Evolutionary conservation across 2,797 vertebrate genomes (phyloP).

Genomic region (Protosalanx chinensis): DNA sequence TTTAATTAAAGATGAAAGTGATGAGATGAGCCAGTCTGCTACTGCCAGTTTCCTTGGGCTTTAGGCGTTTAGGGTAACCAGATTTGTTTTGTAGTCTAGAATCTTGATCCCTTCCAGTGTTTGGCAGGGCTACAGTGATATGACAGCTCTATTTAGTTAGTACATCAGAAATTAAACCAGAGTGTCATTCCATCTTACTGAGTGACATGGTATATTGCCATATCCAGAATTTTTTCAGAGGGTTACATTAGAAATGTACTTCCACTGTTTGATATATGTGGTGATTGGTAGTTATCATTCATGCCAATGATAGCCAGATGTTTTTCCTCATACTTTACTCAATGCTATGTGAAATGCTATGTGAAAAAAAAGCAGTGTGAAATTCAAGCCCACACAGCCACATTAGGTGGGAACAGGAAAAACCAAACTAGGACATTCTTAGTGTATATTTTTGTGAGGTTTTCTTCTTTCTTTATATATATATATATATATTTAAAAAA

Average conservation of each 20-base stretch:
- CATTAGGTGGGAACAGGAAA: neutral
- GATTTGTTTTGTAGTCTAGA: neutral
- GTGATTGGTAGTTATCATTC: too few relatives aligned
- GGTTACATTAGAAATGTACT: conserved; percentile 46
- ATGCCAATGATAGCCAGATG: too few relatives aligned
- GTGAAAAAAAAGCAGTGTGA: too few relatives aligned
- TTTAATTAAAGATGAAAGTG: conserved; percentile 23
- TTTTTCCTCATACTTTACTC: too few relatives aligned
- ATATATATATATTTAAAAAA: too few relatives aligned
- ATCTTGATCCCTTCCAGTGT: too few relatives aligned
- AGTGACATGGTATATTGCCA: conserved; percentile 52
- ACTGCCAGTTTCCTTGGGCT: conserved; percentile 28
- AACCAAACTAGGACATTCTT: neutral
- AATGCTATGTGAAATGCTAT: too few relatives aligned
- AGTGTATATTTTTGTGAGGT: neutral
- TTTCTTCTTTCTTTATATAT: too few relatives aligned
- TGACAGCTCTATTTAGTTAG: conserved; percentile 66
- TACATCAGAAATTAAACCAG: conserved; percentile 62
- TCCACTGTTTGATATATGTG: neutral
- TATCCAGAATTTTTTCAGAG: conserved; percentile 48
- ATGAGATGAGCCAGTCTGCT: conserved; percentile 16
- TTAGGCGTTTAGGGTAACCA: conserved; percentile 34
- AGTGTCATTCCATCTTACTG: conserved; percentile 60
- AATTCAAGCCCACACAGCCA: too few relatives aligned
- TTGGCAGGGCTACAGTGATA: conserved; percentile 18